These are phyloP conservation scores for Ctenodactylus gundi DNA, from an alignment of 2,113 vertebrate species.

Conservation along the genomic window DNA sequence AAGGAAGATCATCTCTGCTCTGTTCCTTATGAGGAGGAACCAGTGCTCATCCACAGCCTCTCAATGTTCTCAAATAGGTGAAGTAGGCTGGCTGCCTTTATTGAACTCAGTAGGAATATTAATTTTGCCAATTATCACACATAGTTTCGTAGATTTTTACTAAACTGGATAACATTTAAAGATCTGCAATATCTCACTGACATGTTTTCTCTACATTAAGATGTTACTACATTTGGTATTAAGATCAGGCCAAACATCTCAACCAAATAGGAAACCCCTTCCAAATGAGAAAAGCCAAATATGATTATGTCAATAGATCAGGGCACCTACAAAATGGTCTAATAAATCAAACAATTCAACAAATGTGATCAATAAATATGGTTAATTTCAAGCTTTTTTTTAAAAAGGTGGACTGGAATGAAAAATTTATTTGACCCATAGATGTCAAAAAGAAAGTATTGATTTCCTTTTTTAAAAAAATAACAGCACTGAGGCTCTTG, in stretches of 20 bases:
- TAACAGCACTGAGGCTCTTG: neutral
- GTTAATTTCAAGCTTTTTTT: neutral
- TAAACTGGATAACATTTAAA: neutral
- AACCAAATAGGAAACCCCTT: slow-evolving; percentile 1
- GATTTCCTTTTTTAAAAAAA: neutral
- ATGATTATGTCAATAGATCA: neutral
- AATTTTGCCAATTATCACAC: neutral
- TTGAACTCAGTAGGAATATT: neutral
- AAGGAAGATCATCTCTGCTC: neutral
- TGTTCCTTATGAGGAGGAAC: neutral
- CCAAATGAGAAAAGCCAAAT: neutral
- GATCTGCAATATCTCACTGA: neutral
- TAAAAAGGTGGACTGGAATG: neutral
- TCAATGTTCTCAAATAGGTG: neutral
- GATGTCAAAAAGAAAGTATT: neutral
- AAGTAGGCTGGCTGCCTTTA: neutral
- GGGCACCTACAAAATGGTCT: neutral
- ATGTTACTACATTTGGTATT: neutral
- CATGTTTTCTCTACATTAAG: neutral
- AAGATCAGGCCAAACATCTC: neutral
- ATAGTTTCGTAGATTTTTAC: neutral
- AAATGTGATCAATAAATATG: neutral
- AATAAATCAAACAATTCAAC: neutral
- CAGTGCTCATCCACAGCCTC: neutral
- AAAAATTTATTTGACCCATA: neutral